A percentile compares a stretch with the other conserved stretches of the same genome.
These are phyloP conservation scores for Egretta garzetta DNA, from an alignment of 2,113 vertebrate species.

Conservation along the genomic window DNA sequence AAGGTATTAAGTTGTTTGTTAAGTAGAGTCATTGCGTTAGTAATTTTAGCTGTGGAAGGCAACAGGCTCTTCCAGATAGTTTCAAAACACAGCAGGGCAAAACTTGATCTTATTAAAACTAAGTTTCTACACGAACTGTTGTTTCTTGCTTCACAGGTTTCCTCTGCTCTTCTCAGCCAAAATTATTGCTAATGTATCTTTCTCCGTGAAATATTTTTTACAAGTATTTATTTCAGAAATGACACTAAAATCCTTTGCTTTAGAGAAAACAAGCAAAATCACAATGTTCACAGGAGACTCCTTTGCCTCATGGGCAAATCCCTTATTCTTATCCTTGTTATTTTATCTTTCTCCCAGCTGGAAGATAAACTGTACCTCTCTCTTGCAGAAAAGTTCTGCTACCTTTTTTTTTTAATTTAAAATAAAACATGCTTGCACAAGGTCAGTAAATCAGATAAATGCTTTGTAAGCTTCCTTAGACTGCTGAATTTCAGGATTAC, in stretches of 20 bases:
- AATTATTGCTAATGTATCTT: neutral
- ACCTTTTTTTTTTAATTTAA: neutral
- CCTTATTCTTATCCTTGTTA: neutral
- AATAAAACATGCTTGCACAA: neutral
- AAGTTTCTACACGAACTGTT: slow-evolving; percentile 25
- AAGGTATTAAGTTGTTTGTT: slow-evolving; percentile 67
- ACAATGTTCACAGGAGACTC: neutral
- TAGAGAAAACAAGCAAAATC: neutral
- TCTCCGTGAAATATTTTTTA: neutral
- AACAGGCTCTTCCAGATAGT: slow-evolving; percentile 62
- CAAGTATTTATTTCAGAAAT: neutral
- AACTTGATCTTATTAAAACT: slow-evolving; percentile 57
- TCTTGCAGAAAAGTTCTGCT: neutral
- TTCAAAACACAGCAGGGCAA: slow-evolving; percentile 55
- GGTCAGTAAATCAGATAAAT: neutral
- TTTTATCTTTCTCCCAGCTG: neutral
- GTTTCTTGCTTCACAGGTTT: neutral
- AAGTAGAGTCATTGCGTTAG: slow-evolving; percentile 68
- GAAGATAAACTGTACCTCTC: neutral
- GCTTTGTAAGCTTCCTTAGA: neutral
- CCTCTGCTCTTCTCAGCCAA: neutral
- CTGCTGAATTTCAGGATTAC: neutral
- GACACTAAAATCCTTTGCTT: neutral
- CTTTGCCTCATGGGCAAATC: neutral
- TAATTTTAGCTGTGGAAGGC: slow-evolving; percentile 66